These are phyloP conservation scores for Saxidomus purpurata DNA, from an alignment of 1,140 invertebrate species.

Conservation along the genomic window DNA sequence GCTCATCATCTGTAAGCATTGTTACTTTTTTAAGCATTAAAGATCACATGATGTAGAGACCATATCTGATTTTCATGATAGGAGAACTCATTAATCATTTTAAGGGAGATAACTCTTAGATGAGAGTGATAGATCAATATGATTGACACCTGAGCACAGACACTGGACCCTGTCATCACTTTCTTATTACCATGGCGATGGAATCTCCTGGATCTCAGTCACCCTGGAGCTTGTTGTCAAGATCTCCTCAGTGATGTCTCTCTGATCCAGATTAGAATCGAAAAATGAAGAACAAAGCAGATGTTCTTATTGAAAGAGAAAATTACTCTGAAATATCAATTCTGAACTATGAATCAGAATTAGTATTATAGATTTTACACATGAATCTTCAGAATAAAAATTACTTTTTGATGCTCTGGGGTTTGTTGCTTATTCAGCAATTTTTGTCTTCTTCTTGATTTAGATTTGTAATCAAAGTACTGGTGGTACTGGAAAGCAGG, in stretches of 20 bases:
- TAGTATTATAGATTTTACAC: no score
- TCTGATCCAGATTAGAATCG: constrained; percentile 24
- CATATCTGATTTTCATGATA: constrained; percentile 34
- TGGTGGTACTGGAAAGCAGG: no score
- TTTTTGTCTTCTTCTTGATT: no score
- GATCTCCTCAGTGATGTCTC: not conserved
- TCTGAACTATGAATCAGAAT: not conserved
- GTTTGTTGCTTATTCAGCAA: no score
- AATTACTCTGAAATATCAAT: not conserved
- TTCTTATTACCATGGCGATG: constrained; percentile 43
- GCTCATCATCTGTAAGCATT: not conserved
- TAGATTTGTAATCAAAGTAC: no score
- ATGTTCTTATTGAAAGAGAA: constrained; percentile 21
- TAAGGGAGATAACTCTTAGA: constrained; percentile 41
- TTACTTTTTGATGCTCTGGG: no score
- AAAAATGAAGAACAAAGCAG: constrained; percentile 22
- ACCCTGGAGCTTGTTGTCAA: constrained; percentile 45
- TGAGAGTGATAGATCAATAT: constrained; percentile 47
- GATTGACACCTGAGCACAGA: constrained; percentile 31
- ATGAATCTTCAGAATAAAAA: no score
- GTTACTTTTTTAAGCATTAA: constrained; percentile 33
- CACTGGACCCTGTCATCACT: constrained; percentile 38
- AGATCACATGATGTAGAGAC: constrained; percentile 22
- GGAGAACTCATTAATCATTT: constrained; percentile 48
- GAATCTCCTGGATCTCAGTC: constrained; percentile 14